Base-by-base conservation (phyloP, 2,113 vertebrate genomes). In the Cranoglanis bouderius region DNA sequence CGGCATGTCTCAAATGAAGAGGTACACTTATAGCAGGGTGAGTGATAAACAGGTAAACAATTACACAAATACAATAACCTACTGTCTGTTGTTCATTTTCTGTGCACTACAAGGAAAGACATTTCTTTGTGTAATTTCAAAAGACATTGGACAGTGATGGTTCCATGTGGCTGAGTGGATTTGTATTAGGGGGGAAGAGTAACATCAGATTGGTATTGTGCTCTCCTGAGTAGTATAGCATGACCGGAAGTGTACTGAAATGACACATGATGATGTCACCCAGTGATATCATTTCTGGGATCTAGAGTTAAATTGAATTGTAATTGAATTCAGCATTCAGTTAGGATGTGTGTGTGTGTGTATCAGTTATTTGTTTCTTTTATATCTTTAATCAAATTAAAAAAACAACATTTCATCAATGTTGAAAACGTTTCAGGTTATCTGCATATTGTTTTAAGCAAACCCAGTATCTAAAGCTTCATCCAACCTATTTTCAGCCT, bases 1-100 rank as follows among this genome's bases (percentile, higher is more conserved):
- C 94, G 90, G 94, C 94, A 98, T 98, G 98, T 97, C 97, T 94
- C 97, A 97, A 94, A 96, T 95, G 91, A 97, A 96, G 96, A 96
- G 97, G 90, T 97, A 94, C 92, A 81, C 94, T 4, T 96, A 96
- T 92, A 95, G 93, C 91, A 96, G 97, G 98, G 98, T 99, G 95
- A 98, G 97, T 92, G 85, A 86, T n/a, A 51, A 65, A 72, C 40
- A 77, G 40, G 24, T 70, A 70, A 40, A 78, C 40, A 26, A 57
- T 61, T 43, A 72, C n/a, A 89, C 24, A 29, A 67, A 89, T 26
- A 77, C 40, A 18, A 35, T 72, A 13, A 77, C 59, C 59, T 26
- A 18, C 32, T 57, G 24, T 80, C 40, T 84, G 40, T 53, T 70
- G 13, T 81, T 38, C n/a, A 24, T 40, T 84, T 21, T 43, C 40